Conservation (phyloP, 2,113 vertebrate species). For the Oreotrochilus melanogaster region DNA sequence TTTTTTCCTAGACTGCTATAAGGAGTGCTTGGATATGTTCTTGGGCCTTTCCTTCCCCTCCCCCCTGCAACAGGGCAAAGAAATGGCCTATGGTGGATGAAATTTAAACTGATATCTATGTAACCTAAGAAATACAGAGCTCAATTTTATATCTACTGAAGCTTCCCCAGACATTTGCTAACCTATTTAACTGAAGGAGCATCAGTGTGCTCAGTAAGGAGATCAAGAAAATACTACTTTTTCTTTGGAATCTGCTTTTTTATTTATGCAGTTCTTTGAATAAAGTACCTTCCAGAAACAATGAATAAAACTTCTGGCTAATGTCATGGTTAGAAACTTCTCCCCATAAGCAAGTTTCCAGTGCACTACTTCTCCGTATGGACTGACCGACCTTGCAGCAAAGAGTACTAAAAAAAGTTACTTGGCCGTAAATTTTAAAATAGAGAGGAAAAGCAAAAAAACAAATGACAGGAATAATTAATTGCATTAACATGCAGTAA, state of each 20-base stretch:
- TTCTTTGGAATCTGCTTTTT: background rate
- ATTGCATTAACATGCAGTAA: background rate
- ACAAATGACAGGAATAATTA: background rate
- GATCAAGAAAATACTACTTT: background rate
- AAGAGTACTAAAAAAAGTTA: background rate
- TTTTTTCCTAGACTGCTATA: background rate
- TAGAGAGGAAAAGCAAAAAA: background rate
- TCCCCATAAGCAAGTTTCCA: background rate
- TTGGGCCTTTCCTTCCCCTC: accelerated
- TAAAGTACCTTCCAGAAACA: background rate
- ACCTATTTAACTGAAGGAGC: background rate
- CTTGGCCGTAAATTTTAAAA: background rate
- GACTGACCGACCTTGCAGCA: background rate
- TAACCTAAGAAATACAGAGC: background rate
- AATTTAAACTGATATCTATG: background rate
- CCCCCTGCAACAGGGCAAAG: background rate
- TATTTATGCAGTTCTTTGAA: background rate
- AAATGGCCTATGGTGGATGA: background rate
- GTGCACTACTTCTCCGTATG: background rate
- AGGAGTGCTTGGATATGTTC: background rate
- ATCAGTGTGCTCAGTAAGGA: background rate
- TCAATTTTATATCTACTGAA: background rate
- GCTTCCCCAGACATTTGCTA: background rate
- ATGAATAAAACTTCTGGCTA: background rate
- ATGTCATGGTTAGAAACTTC: background rate